Evolutionary conservation across 2,797 vertebrate species (phyloP).

Genomic region (Anabas testudineus): DNA sequence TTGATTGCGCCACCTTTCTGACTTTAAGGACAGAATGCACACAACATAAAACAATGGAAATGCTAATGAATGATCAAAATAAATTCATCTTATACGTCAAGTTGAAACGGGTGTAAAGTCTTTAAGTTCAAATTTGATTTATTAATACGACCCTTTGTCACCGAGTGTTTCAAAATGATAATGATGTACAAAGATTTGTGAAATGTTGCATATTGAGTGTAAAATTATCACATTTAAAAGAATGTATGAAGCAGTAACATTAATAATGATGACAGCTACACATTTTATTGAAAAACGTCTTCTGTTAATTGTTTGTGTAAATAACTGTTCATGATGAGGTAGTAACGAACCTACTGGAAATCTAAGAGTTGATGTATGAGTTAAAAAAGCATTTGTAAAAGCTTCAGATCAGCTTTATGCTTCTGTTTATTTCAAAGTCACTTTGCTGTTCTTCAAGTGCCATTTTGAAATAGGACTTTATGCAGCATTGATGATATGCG

Average conservation of each 20-base stretch:
- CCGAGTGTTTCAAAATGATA: conserved; percentile 18
- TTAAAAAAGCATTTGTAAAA: neutral
- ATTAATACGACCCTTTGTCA: conserved; percentile 10
- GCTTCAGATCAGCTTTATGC: neutral
- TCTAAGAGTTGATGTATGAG: too few species aligned
- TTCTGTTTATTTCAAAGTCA: too few species aligned
- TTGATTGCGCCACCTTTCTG: neutral
- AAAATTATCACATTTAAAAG: too few species aligned
- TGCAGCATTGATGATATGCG: too few species aligned
- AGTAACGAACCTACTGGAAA: conserved; percentile 32
- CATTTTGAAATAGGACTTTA: too few species aligned
- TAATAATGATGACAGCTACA: conserved; percentile 16
- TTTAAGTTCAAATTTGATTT: conserved; percentile 19
- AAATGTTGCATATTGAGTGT: too few species aligned
- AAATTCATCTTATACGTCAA: neutral
- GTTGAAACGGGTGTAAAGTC: neutral
- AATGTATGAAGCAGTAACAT: conserved; percentile 7
- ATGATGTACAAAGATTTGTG: too few species aligned
- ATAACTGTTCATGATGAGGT: conserved; percentile 42
- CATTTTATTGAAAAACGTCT: neutral
- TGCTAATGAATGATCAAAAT: neutral
- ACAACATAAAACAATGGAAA: neutral
- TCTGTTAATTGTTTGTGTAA: neutral
- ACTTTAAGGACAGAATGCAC: neutral
- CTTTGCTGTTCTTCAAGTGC: too few species aligned